Evolutionary conservation across 2,797 vertebrate species (phyloP), one percentile per base, ranked within the genome.

Genomic region (Thripadectes ignobilis): DNA sequence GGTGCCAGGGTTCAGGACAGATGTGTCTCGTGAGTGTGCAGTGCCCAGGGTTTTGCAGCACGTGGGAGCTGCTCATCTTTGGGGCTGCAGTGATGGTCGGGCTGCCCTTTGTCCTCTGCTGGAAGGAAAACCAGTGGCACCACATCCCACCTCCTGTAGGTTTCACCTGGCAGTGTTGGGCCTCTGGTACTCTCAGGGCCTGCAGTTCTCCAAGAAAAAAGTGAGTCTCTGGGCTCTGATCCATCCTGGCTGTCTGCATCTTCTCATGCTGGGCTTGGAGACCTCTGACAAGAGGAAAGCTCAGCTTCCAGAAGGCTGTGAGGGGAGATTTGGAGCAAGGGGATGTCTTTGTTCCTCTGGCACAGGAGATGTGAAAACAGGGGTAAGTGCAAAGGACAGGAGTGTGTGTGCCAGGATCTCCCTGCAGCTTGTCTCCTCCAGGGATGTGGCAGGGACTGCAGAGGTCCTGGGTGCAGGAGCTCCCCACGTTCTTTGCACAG

Each of bases 181-280:
- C 22, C 20, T 24, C 36, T 51, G 57, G 7, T 67, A 2, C 18
- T 66, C 36, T 23, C 19, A 20, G 32, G 36, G 17, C 16, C 59
- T 54, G 23, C 46, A 22, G 18, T 38, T 46, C 54, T 71, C 52
- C 27, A 34, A 57, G 73, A 63, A 66, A 6, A 41, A 3, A 12
- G 7, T 15, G 38, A 57, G 18, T 45, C 57, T 45, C 12, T 32
- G 32, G n/a, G 14, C 36, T 79, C 62, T 58, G 63, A 32, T 46
- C 2, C 2, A 2, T 72, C n/a, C 49, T 59, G 54, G 52, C 41
- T 30, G 36, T 20, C 27, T 54, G 30, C 0, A 0, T 13, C 48
- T 81, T 14, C 32, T 78, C 0, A 0, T 54, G 24, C 30, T 63
- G 82, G 14, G 13, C 66, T 78, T 78, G 43, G 41, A 74, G 24